Base-by-base conservation (phyloP, 2,797 vertebrate genomes). In the Macrochelys suwanniensis region DNA sequence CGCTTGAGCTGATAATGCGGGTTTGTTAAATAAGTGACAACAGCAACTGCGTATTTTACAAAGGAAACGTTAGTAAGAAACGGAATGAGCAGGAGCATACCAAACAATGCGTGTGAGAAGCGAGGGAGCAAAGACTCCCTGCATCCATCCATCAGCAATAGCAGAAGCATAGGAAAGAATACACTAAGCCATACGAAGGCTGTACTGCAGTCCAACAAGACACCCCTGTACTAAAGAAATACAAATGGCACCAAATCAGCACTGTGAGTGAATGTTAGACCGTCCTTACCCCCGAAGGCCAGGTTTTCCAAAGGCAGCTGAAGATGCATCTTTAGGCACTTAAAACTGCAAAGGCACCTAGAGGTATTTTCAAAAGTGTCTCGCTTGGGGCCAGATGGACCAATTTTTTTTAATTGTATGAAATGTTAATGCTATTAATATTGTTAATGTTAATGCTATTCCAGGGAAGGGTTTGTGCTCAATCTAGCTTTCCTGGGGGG, bases 11-110 rank as follows among this genome's bases (percentile, higher is more conserved):
- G 17, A 61, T 50, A 49, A 51, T 15, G 56, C 28, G 76, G 47
- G 90, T 96, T 95, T 86, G 80, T 92, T 91, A 95, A 94, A 92
- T 86, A 95, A 97, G 91, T 54, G 85, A 93, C 96, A 97, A 95
- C 95, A 95, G 96, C 94, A 96, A 96, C 95, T 95, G 95, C 95
- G 96, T 91, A 94, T 90, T 91, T 89, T 87, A 89, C 12, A 61
- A 82, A 96, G 92, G 92, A 92, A 97, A 87, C 0, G 2, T 74
- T 45, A 42, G 42, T 47, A 87, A 76, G 85, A 77, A 12, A 92
- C 88, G 51, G 71, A 90, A 80, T 80, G 5, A 84, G 84, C 56
- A 96, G n/a, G 47, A 78, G 91, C 68, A 82, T 82, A 2, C 4
- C 19, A 0, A 47, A 93, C 57, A 74, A 65, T 42, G 17, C 33